These are phyloP conservation scores for Pollimyrus isidori DNA, from an alignment of 2,113 vertebrate species.

Conservation along the genomic window DNA sequence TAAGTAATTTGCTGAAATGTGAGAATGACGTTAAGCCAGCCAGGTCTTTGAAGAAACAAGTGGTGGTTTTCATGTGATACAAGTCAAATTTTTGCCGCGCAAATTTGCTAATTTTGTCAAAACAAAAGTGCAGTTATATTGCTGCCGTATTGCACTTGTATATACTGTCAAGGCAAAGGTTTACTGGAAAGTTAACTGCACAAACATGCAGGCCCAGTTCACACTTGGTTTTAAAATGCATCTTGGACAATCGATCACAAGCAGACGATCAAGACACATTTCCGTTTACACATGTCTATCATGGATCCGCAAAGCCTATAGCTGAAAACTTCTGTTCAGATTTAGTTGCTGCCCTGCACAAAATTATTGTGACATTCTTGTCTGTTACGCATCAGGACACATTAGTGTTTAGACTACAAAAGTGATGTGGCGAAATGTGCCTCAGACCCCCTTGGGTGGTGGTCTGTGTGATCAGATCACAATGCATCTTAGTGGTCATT, in stretches of 20 bases:
- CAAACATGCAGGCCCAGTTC: background rate
- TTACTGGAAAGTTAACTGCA: background rate
- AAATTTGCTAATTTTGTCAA: background rate
- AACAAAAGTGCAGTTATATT: background rate
- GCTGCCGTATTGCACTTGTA: background rate
- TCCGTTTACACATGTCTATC: background rate
- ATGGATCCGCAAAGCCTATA: background rate
- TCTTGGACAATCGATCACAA: background rate
- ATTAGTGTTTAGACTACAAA: background rate
- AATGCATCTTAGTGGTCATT: background rate
- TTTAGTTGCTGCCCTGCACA: background rate
- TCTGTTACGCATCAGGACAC: background rate
- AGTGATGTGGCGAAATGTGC: background rate
- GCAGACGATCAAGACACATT: background rate
- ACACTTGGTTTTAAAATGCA: background rate
- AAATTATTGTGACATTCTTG: background rate
- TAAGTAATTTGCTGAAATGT: background rate
- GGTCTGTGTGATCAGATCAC: background rate
- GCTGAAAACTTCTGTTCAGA: background rate
- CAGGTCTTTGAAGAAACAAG: background rate
- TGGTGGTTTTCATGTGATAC: background rate
- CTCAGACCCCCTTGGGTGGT: background rate
- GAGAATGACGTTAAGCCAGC: background rate
- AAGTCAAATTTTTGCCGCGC: background rate
- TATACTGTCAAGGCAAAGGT: background rate